phyloP scores from a whole-genome alignment of 2,113 vertebrate genomes.

The Toxostoma redivivum region DNA sequence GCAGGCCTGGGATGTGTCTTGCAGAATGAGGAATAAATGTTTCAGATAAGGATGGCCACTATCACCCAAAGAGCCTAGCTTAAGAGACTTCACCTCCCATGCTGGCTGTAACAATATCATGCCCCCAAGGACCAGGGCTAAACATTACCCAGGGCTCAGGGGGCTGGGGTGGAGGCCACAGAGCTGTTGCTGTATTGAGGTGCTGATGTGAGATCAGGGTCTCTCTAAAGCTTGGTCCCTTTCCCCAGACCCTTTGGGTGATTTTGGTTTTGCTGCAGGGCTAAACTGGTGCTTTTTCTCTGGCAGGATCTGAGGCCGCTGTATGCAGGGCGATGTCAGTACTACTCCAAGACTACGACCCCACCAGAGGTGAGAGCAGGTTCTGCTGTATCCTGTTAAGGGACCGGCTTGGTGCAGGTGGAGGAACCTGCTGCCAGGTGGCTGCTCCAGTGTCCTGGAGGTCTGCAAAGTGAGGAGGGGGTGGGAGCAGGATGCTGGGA shows the following conservation, averaged over 20 bases:
- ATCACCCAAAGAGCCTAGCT: not conserved
- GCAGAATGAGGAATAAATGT: not conserved
- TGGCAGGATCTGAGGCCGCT: conserved; percentile 90
- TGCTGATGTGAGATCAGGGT: not conserved
- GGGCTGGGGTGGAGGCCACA: not conserved
- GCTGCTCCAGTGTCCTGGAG: accelerated
- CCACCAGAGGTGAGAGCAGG: conserved; percentile 69
- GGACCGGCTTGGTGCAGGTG: not conserved
- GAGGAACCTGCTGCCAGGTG: not conserved
- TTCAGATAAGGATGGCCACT: not conserved
- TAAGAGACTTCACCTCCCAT: not conserved
- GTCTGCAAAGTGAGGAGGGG: not conserved
- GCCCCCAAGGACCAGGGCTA: not conserved
- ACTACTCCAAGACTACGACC: conserved; percentile 81
- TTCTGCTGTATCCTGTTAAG: not conserved
- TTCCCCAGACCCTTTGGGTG: not conserved
- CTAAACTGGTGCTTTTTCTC: not conserved
- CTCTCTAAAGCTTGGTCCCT: not conserved
- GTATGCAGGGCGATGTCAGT: conserved; percentile 90
- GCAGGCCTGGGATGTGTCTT: not conserved
- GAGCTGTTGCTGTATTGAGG: not conserved
- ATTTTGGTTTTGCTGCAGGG: not conserved
- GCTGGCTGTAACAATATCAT: not conserved
- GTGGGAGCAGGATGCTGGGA: not conserved
- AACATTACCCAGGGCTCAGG: not conserved